Evolutionary conservation across 2,888 invertebrate genomes (phyloP).

Genomic region (Gortyna flavago): DNA sequence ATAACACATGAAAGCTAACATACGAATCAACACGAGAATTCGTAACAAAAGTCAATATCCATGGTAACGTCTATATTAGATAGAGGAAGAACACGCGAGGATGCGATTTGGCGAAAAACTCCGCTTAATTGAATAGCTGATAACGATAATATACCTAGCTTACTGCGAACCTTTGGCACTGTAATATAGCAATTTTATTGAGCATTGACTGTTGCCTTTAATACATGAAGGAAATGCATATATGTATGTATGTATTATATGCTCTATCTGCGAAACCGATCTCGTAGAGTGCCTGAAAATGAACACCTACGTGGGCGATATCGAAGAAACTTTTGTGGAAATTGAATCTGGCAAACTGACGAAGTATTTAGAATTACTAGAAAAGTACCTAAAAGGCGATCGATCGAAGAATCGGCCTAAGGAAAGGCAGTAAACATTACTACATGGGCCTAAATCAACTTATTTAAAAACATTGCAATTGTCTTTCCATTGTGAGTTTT

Average conservation of each 20-base stretch:
- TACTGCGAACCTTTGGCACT: conserved; percentile 23
- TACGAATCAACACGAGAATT: conserved; percentile 32
- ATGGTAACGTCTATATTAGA: conserved; percentile 12
- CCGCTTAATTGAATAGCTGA: conserved; percentile 46
- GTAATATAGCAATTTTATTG: conserved; percentile 13
- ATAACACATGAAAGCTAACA: conserved; percentile 22
- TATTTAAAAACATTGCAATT: neutral
- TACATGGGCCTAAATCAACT: neutral
- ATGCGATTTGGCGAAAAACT: conserved; percentile 46
- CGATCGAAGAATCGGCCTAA: conserved; percentile 3
- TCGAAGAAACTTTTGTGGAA: conserved; percentile 18
- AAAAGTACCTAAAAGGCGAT: neutral
- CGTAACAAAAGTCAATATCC: conserved; percentile 31
- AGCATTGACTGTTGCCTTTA: neutral
- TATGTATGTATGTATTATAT: conserved; percentile 15
- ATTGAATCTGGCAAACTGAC: conserved; percentile 25
- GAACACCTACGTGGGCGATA: conserved; percentile 19
- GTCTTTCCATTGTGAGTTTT: neutral
- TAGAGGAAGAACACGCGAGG: conserved; percentile 54
- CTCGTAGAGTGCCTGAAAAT: conserved; percentile 28
- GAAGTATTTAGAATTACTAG: conserved; percentile 6
- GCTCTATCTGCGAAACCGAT: conserved; percentile 14
- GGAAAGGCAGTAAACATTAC: neutral
- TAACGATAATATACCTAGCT: conserved; percentile 27
- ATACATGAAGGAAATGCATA: conserved; percentile 14